Evolutionary conservation across 2,888 invertebrate species (phyloP), one percentile per base, ranked within the genome.

Genomic region (Eudasyphora cyanicolor): DNA sequence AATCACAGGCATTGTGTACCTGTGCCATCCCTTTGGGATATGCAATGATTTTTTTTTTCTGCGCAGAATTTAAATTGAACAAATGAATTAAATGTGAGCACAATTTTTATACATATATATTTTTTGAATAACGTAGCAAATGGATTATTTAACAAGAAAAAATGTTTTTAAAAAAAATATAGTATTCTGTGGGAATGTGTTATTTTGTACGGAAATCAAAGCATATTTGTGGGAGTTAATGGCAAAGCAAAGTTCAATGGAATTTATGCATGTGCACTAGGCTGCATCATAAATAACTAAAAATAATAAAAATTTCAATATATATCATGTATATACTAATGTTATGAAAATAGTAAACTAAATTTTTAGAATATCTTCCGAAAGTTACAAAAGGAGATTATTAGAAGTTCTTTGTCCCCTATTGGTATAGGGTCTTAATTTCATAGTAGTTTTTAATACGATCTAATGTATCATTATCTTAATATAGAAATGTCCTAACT

Each of bases 21-120:
- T 35, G 67, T 14, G 21, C 24, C 21, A 21, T 42, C 67, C 67
- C 42, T 67, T 3, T 12, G 67, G 67, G 67, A 42, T 42, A 38
- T 67, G 42, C 67, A 0, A 67, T 67, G 67, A 67, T 67, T 67
- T 67, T 64, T 67, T 67, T 67, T 64, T 35, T 38, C 21, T 42
- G 67, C 35, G 35, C 35, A 17, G 17, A 14, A 67, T 67, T 67
- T 67, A 67, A 67, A 67, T 67, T 42, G 38, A 19, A 64, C 35
- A 67, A 67, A 42, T 42, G 38, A 21, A 67, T 42, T 67, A 67
- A 38, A 67, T 24, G 38, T 67, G 19, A 17, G 19, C 24, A 38
- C 32, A 32, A 35, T 42, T 38, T 67, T 42, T 21, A 60, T n/a
- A 8, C 5, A 17, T 7, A 29, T 27, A 12, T 12, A 57, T 62